These are phyloP conservation scores for Chondrosia reniformis DNA, from an alignment of 37 sponge, comb jelly and placozoan genomes.

Conservation along the genomic window DNA sequence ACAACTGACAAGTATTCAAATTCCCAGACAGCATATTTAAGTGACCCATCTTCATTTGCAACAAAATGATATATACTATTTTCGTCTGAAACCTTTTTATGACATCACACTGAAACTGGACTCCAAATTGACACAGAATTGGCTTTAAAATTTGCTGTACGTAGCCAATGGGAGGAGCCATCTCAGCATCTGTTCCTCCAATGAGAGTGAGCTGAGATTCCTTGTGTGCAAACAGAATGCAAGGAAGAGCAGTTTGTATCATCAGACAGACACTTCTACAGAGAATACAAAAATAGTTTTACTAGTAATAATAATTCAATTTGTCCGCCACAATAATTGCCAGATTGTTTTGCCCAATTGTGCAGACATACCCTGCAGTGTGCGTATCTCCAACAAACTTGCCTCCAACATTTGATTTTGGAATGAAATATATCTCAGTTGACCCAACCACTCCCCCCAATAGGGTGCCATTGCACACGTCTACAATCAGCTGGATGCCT, in stretches of 20 bases:
- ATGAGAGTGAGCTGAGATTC: slow-evolving; percentile 41
- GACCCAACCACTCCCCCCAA: slow-evolving; percentile 52
- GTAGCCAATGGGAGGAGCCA: slow-evolving; percentile 94
- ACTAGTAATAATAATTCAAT: too few relatives aligned
- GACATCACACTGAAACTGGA: slow-evolving; percentile 43
- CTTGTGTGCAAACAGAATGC: slow-evolving; percentile 69
- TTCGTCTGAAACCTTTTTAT: slow-evolving; percentile 27
- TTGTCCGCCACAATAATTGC: too few relatives aligned
- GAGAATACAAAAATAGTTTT: background rate
- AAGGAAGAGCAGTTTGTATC: slow-evolving; percentile 81
- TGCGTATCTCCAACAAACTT: slow-evolving; percentile 63
- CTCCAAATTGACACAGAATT: slow-evolving; percentile 55
- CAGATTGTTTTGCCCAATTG: too few relatives aligned
- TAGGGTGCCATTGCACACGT: slow-evolving; percentile 62
- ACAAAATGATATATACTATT: background rate
- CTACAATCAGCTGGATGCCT: slow-evolving; percentile 58
- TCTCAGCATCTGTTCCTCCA: slow-evolving; percentile 93
- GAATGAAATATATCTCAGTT: slow-evolving; percentile 56
- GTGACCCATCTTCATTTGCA: too few relatives aligned
- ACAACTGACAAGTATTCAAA: too few relatives aligned
- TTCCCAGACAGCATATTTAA: too few relatives aligned
- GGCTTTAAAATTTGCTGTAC: slow-evolving; percentile 61
- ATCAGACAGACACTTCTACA: slow-evolving; percentile 77
- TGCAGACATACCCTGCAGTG: slow-evolving; percentile 84
- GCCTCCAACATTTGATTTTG: slow-evolving; percentile 44